Evolutionary conservation across 2,113 vertebrate genomes (phyloP), one percentile per base, ranked within the genome.

Genomic region (Sceloporus tristichus): DNA sequence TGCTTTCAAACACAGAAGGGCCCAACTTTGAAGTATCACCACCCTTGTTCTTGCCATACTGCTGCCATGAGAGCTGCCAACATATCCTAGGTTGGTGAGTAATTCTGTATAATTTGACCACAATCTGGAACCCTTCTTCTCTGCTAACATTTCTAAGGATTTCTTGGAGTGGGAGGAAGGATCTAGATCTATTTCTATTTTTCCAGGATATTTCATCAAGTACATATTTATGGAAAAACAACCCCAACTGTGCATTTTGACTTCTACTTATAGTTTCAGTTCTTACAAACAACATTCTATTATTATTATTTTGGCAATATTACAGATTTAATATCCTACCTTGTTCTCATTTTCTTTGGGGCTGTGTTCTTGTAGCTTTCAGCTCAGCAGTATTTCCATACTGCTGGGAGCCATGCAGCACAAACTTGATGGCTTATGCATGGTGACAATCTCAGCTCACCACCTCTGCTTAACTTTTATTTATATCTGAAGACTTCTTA

Each of bases 331-430:
- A 0, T 3, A 59, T 89, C 2, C 88, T 87, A 94, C 90, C 66
- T 89, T 85, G 53, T 88, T 82, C 56, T 87, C 82, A 84, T 93
- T 90, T 93, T 87, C 89, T 68, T 82, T 29, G n/a, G 65, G 92
- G 27, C 80, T 89, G 83, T 13, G 90, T 25, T 42, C 76, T 11
- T 1, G 0, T 4, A 29, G 48, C 48, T 68, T 89, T 94, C 83
- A 92, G 81, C 78, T n/a, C 82, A 68, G 73, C 66, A 89, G 66
- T 81, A 82, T 27, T 85, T 79, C 75, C 14, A 65, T 48, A 85
- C 66, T 10, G 19, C 53, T 38, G 27, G 16, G 19, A 87, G 82
- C 84, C 86, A 87, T 1, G 0, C 77, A 71, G 82, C 42, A 89
- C 13, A 34, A 8, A 65, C 53, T 62, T 9, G 73, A 85, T 9